Percentiles rank a stretch among this genome's conserved stretches.
Evolutionary conservation across 2,888 invertebrate genomes (phyloP).

Genomic region (Agrochola litura): DNA sequence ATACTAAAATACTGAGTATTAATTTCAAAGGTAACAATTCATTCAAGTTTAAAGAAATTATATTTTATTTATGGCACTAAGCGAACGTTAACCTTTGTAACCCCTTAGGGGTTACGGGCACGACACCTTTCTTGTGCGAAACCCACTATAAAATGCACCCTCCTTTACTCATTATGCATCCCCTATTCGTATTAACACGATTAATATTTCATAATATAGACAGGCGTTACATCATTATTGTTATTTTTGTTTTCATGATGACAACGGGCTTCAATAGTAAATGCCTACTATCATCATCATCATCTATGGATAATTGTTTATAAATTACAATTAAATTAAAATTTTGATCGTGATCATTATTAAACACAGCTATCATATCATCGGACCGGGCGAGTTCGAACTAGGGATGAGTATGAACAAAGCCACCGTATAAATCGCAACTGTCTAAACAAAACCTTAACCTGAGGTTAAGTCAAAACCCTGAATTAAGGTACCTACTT

Average conservation of each 20-base stretch:
- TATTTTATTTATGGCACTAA: constrained; percentile 46
- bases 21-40: constrained; percentile 18
- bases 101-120: constrained; percentile 16
- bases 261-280: not conserved
- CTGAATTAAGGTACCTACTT: not conserved
- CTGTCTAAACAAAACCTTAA: not conserved
- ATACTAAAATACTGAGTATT: not conserved
- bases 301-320: not conserved
- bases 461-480: not conserved
- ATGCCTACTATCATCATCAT: not conserved
- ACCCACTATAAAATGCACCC: constrained; percentile 54
- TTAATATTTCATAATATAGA: constrained; percentile 44
- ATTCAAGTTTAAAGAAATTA: constrained; percentile 8
- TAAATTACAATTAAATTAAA: not conserved
- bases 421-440: not conserved
- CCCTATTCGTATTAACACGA: constrained; percentile 36
- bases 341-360: too few species aligned
- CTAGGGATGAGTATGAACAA: too few species aligned
- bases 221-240: constrained; percentile 18
- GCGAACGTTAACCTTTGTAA: constrained; percentile 42
- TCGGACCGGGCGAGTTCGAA: too few species aligned
- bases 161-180: constrained; percentile 12
- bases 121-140: constrained; percentile 46
- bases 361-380: too few species aligned
- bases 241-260: constrained; percentile 9